These are phyloP conservation scores for Etheostoma perlongum DNA, from an alignment of 2,797 vertebrate genomes.

Conservation along the genomic window DNA sequence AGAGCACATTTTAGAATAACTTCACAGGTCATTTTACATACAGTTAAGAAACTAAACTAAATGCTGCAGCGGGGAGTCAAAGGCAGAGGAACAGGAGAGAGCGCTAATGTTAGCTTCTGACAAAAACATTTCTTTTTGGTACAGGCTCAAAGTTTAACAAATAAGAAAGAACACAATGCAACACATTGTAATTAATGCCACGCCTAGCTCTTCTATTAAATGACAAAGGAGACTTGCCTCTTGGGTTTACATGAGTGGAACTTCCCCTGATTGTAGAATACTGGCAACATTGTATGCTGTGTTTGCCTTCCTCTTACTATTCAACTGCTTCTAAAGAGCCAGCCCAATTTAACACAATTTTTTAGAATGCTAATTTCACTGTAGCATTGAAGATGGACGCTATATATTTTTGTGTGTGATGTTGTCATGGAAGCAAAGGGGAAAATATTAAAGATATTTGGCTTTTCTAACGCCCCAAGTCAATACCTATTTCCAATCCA, in stretches of 20 bases:
- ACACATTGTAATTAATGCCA: constrained; percentile 26
- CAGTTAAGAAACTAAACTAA: too few species aligned
- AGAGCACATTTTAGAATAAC: too few species aligned
- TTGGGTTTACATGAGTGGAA: constrained; percentile 46
- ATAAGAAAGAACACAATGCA: constrained; percentile 26
- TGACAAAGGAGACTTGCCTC: constrained; percentile 51
- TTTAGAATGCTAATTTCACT: not conserved
- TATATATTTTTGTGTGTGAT: not conserved
- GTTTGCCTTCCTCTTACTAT: constrained; percentile 21
- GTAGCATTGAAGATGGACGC: not conserved
- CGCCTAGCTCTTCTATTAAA: constrained; percentile 30
- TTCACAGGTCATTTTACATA: too few species aligned
- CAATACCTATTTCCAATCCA: not conserved
- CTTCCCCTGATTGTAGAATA: constrained; percentile 52
- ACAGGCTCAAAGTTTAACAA: constrained; percentile 27
- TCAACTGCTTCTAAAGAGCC: not conserved
- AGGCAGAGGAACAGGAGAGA: too few species aligned
- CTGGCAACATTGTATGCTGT: constrained; percentile 37
- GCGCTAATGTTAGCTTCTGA: not conserved
- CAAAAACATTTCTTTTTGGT: constrained; percentile 6
- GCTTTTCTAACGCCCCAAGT: constrained; percentile 5
- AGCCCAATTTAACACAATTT: not conserved
- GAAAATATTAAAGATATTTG: not conserved
- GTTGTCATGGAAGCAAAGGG: not conserved
- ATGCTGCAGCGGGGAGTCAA: too few species aligned